Percentiles rank a stretch among this genome's conserved stretches.
These are phyloP conservation scores for Caenorhabditis japonica DNA, from an alignment of 2,888 invertebrate genomes.

Conservation along the genomic window DNA sequence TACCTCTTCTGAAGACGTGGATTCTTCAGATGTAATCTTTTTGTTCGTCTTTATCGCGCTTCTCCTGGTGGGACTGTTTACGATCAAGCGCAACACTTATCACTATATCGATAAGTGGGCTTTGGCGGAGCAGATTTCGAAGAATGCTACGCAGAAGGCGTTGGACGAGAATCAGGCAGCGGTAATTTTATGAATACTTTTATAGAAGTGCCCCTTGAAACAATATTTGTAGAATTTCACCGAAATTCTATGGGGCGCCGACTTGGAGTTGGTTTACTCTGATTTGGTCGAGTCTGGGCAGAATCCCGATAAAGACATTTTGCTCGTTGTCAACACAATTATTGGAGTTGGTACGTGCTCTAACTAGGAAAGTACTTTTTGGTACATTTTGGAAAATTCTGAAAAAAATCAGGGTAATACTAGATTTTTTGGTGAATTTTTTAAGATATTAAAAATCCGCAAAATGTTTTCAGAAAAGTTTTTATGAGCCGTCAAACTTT, in stretches of 20 bases:
- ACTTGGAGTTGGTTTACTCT: slow-evolving; percentile 21
- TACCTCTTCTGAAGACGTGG: no score
- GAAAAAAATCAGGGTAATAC: no score
- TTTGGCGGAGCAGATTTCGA: slow-evolving; percentile 17
- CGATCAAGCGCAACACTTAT: slow-evolving; percentile 30
- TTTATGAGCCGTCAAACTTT: no score
- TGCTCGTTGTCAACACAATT: slow-evolving; percentile 22
- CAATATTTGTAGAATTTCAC: background rate
- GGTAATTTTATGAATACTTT: background rate
- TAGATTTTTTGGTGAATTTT: no score
- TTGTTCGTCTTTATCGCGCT: slow-evolving; percentile 10
- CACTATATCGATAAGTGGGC: slow-evolving; percentile 4
- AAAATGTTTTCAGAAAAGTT: no score
- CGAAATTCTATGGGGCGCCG: slow-evolving; percentile 13
- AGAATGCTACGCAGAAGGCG: slow-evolving; percentile 10
- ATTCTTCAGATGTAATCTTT: slow-evolving; percentile 29
- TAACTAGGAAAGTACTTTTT: background rate
- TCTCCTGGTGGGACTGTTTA: slow-evolving; percentile 25
- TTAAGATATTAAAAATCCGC: no score
- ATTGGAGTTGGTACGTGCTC: slow-evolving; percentile 29
- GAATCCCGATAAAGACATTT: slow-evolving; percentile 26
- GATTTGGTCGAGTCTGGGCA: background rate
- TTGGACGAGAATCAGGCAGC: slow-evolving; percentile 17
- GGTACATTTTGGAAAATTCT: no score
- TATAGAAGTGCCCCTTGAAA: no score